A percentile compares a stretch with the other conserved stretches of the same genome.
These are phyloP conservation scores for Acrocephalus arundinaceus DNA, from an alignment of 2,113 vertebrate species.

Conservation along the genomic window DNA sequence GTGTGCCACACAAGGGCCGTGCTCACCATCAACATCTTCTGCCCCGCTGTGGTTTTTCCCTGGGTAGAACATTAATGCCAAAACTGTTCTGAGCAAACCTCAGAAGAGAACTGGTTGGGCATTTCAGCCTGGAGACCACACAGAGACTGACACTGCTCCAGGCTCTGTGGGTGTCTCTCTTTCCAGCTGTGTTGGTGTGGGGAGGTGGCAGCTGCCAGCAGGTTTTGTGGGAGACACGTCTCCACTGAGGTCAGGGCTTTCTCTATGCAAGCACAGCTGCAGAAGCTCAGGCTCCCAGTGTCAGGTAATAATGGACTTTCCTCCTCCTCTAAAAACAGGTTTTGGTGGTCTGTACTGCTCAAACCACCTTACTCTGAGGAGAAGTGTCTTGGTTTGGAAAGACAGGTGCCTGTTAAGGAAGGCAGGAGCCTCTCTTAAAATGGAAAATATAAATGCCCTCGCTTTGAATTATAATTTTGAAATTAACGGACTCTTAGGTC, in stretches of 20 bases:
- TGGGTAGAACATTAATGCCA: neutral
- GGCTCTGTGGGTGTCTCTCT: neutral
- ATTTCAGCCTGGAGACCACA: neutral
- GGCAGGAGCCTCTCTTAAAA: no score
- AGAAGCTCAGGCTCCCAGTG: neutral
- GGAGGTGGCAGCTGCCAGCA: neutral
- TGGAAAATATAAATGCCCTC: no score
- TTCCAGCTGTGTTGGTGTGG: neutral
- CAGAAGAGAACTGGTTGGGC: neutral
- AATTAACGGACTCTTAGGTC: no score
- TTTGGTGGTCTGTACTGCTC: neutral
- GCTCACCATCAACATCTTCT: neutral
- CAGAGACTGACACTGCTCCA: neutral
- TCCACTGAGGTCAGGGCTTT: neutral
- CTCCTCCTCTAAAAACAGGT: neutral
- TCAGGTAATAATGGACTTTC: neutral
- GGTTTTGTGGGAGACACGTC: fast-evolving
- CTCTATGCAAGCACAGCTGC: neutral
- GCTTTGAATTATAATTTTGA: no score
- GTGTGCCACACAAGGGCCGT: neutral
- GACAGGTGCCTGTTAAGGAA: no score
- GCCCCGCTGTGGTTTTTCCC: neutral
- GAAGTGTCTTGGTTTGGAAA: no score
- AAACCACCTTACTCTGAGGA: neutral
- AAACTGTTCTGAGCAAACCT: neutral